Evolutionary conservation across 2,888 invertebrate genomes (phyloP).

Genomic region (Patella caerulea): DNA sequence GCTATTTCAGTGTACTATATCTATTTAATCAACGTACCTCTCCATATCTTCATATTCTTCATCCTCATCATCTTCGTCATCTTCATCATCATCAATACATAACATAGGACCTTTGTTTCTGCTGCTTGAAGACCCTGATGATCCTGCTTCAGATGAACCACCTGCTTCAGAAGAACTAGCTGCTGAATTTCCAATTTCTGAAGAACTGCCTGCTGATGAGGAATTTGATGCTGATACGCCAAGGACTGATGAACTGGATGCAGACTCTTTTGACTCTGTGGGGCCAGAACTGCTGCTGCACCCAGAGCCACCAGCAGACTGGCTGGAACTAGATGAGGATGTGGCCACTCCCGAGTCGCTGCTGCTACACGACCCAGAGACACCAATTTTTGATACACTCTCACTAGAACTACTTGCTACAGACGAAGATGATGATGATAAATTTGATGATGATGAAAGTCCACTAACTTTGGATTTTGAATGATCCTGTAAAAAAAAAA

Average conservation of each 20-base stretch:
- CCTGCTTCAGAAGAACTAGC: background rate
- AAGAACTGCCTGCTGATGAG: background rate
- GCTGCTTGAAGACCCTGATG: slow-evolving; percentile 2
- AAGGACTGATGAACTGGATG: slow-evolving; percentile 14
- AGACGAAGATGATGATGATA: slow-evolving; percentile 10
- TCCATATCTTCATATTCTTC: slow-evolving; percentile 69
- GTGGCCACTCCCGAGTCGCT: background rate
- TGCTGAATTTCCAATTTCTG: background rate
- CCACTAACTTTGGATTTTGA: too few relatives aligned
- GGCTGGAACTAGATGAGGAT: background rate
- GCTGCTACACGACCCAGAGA: background rate
- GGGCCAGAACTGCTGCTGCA: background rate
- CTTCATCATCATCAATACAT: slow-evolving; percentile 66
- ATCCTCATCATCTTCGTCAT: slow-evolving; percentile 65
- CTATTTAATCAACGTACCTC: slow-evolving; percentile 38
- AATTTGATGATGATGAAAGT: background rate
- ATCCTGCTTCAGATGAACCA: slow-evolving; percentile 16
- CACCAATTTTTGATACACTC: background rate
- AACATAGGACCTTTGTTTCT: background rate
- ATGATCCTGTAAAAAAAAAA: too few relatives aligned
- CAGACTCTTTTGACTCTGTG: background rate
- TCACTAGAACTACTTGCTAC: background rate
- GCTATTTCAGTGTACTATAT: too few relatives aligned
- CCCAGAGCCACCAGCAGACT: background rate
- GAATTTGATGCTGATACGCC: background rate